These are phyloP conservation scores for Synanthedon vespiformis DNA, from an alignment of 2,888 invertebrate species.

Conservation along the genomic window DNA sequence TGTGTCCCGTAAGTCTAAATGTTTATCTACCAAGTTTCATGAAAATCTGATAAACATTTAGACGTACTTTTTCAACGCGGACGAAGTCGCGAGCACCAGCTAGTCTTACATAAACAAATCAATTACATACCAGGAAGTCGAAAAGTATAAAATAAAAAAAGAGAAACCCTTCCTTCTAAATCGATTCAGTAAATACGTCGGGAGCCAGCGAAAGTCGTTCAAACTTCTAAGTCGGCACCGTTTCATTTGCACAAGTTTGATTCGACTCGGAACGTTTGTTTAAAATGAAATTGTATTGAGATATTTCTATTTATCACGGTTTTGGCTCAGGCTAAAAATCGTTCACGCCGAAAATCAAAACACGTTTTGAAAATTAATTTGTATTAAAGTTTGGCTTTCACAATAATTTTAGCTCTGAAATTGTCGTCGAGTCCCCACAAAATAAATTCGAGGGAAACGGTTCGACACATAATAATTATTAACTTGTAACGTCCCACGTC, in stretches of 20 bases:
- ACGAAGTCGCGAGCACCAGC: too few relatives aligned
- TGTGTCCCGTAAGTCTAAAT: too few relatives aligned
- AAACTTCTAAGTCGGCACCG: constrained; percentile 11
- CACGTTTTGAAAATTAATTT: too few relatives aligned
- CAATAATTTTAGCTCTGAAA: too few relatives aligned
- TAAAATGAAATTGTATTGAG: background rate
- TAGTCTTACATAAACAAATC: background rate
- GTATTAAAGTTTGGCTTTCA: too few relatives aligned
- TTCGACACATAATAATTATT: background rate
- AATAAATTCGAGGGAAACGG: too few relatives aligned
- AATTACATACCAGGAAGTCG: constrained; percentile 2
- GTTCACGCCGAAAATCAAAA: too few relatives aligned
- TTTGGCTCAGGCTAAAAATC: too few relatives aligned
- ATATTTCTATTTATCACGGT: background rate
- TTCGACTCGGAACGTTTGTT: constrained; percentile 3
- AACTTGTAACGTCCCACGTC: constrained; percentile 6
- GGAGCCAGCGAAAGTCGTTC: constrained; percentile 9
- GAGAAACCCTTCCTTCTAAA: constrained; percentile 6
- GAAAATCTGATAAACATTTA: too few relatives aligned
- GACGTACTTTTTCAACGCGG: too few relatives aligned
- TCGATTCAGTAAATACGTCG: constrained; percentile 9
- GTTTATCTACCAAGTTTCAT: too few relatives aligned
- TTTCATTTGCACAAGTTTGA: constrained; percentile 14
- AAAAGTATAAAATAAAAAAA: constrained; percentile 2
- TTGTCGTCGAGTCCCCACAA: too few relatives aligned